A percentile compares a stretch with the other conserved stretches of the same genome.
phyloP scores from a whole-genome alignment of 2,797 vertebrate species.

The Onychomys arenicola region DNA sequence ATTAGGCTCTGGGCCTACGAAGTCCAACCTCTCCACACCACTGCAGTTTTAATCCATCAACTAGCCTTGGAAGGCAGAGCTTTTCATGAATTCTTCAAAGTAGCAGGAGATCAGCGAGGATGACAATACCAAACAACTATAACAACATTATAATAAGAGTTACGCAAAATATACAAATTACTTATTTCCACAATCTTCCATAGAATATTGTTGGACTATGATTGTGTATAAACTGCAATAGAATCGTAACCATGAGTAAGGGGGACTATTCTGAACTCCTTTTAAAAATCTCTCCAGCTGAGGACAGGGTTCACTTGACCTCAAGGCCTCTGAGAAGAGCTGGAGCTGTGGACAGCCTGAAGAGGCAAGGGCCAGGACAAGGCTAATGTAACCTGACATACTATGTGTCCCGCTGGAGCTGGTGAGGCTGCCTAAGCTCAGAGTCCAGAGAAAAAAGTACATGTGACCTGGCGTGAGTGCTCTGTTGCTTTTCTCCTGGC shows the following conservation, averaged over 20 bases:
- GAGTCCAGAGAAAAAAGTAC: background rate
- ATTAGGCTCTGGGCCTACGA: background rate
- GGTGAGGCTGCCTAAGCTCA: accelerated
- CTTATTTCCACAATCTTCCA: background rate
- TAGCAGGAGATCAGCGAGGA: background rate
- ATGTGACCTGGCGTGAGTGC: too few relatives aligned
- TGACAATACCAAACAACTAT: background rate
- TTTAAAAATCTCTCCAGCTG: background rate
- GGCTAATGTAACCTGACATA: too few relatives aligned
- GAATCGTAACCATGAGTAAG: background rate
- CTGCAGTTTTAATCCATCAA: background rate
- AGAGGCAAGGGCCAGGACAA: background rate
- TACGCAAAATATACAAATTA: background rate
- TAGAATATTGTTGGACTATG: background rate
- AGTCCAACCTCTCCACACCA: background rate
- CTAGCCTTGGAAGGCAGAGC: background rate
- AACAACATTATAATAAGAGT: background rate
- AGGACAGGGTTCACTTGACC: background rate
- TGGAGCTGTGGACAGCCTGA: background rate
- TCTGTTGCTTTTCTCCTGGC: accelerated
- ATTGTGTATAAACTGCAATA: background rate
- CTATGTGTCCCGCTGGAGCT: background rate
- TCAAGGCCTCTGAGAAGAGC: accelerated
- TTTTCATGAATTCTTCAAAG: background rate
- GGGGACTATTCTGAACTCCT: too few relatives aligned